Base-by-base conservation (phyloP, 2,888 invertebrate genomes). In the Pyrrhosoma nymphula region DNA sequence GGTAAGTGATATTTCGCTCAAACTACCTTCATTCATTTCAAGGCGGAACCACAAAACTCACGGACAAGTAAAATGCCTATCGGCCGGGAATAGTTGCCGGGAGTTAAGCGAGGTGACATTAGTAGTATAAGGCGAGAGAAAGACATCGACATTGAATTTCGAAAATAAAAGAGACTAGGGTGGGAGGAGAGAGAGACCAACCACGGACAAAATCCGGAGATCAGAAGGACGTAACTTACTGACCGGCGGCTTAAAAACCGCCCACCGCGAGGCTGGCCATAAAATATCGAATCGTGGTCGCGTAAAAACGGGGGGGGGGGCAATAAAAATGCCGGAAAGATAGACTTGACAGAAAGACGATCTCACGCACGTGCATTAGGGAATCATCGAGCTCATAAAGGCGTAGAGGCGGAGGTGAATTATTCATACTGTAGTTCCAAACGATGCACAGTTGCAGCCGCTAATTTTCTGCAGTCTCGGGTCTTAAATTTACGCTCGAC, bases 321-420 rank as follows among this genome's bases (percentile, higher is more conserved):
- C 82, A 82, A 82, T 82, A 82, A 82, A 69, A 82, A 82, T 35
- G 82, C 82, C 35, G 82, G 82, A 82, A 82, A 35, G 35, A 16
- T 16, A 82, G 30, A 82, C 82, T 10, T 35, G 82, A 82, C 82
- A 18, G 82, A 8, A 16, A 82, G 35, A 35, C 82, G 14, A 82
- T 82, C n/a, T 69, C 82, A 18, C 82, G 82, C 47, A 47, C 82
- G 35, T 18, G 82, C 35, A 35, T 82, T 26, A 82, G 16, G 82
- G 82, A 82, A 82, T 82, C 30, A 82, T 35, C 30, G 82, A 30
- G 82, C 35, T 82, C 82, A 82, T 82, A 82, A 35, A 35, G 30
- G 16, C 30, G 35, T 6, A 20, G 82, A 82, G 82, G n/a, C 14
- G 82, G 30, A 12, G 82, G 82, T 82, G 82, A 82, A 82, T 82